These are phyloP conservation scores for Rhynchopsitta pachyrhyncha DNA, from an alignment of 2,113 vertebrate genomes.

Conservation along the genomic window DNA sequence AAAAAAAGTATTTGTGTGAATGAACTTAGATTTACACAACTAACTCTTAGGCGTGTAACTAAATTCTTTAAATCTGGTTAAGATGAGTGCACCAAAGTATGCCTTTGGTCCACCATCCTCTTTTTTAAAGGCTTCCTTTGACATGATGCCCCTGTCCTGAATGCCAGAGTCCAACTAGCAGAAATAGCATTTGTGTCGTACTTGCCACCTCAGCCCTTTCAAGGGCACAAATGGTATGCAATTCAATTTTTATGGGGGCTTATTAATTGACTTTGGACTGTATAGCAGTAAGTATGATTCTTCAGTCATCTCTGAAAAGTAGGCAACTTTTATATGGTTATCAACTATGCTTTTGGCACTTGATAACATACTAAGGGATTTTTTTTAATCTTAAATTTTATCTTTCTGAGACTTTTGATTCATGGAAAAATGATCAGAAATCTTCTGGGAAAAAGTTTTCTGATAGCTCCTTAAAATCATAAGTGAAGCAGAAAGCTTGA, in stretches of 20 bases:
- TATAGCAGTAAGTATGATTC: background rate
- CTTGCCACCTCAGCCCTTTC: background rate
- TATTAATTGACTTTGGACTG: background rate
- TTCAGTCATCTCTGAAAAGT: background rate
- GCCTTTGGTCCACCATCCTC: background rate
- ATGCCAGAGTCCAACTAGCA: too few relatives aligned
- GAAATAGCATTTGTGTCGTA: background rate
- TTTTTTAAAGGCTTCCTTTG: background rate
- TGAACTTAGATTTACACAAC: background rate
- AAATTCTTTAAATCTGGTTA: background rate
- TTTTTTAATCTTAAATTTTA: background rate
- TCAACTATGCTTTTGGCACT: background rate
- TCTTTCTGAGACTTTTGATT: background rate
- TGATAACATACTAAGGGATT: background rate
- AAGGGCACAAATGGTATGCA: background rate
- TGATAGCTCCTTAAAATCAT: background rate
- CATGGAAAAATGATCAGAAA: background rate
- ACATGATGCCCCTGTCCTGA: background rate
- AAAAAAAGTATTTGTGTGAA: background rate
- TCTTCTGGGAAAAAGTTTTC: background rate
- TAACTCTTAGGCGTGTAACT: background rate
- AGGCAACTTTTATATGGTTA: background rate
- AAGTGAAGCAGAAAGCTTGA: background rate
- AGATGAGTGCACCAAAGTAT: rapidly evolving
- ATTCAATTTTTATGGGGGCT: background rate